These are phyloP conservation scores for Chelonia mydas DNA, from an alignment of 2,797 vertebrate species.

Conservation along the genomic window DNA sequence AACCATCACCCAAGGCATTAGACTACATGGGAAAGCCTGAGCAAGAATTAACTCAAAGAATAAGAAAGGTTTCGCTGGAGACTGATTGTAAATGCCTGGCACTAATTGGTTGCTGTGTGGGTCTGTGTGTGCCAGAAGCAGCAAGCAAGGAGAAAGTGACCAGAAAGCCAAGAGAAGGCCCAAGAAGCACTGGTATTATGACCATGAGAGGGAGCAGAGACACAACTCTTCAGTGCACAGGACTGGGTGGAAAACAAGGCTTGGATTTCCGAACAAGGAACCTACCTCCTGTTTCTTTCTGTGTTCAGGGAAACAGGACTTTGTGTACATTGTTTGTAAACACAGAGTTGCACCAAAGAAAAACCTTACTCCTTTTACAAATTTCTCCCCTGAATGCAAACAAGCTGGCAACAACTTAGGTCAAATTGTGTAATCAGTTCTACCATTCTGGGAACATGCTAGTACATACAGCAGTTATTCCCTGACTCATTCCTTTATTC, in stretches of 20 bases:
- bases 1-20: neutral
- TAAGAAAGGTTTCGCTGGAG: neutral
- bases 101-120: neutral
- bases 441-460: neutral
- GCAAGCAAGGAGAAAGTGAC: neutral
- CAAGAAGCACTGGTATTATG: neutral
- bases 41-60: neutral
- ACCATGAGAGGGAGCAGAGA: neutral
- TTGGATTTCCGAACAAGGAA: neutral
- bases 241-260: neutral
- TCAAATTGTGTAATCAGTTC: neutral
- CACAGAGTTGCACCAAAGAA: neutral
- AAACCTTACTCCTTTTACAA: neutral
- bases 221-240: neutral
- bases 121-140: neutral
- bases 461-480: neutral
- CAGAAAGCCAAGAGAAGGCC: neutral
- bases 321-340: neutral
- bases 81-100: neutral
- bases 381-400: neutral
- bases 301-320: neutral
- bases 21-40: too few relatives aligned
- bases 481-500: neutral
- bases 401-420: neutral
- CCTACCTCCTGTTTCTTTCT: neutral